Percentiles rank a stretch among this genome's conserved stretches.
Conservation (phyloP, 2,113 vertebrate species). For the Nestor notabilis region DNA sequence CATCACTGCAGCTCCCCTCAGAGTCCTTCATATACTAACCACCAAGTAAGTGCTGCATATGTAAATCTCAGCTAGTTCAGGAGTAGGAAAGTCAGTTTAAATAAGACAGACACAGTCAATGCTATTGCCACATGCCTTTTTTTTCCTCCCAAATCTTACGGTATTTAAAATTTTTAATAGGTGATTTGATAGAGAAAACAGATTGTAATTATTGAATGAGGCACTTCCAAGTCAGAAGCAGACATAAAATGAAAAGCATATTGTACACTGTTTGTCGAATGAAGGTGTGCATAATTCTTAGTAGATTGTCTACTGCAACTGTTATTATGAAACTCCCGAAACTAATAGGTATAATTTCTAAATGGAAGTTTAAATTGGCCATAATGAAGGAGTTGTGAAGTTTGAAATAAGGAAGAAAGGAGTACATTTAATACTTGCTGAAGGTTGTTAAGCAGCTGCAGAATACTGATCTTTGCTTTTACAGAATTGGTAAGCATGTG, state of each 20-base stretch:
- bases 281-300: neutral
- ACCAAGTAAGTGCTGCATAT: neutral
- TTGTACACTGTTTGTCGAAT: neutral
- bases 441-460: neutral
- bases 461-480: neutral
- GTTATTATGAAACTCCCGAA: neutral
- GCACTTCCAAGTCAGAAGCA: neutral
- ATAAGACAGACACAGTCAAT: neutral
- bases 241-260: neutral
- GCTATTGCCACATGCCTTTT: neutral
- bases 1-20: neutral
- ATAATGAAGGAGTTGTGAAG: neutral
- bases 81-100: neutral
- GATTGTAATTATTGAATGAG: neutral
- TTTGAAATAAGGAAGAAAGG: neutral
- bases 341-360: neutral
- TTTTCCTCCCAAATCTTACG: neutral
- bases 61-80: neutral
- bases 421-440: neutral
- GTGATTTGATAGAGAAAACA: neutral
- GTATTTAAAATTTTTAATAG: neutral
- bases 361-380: neutral
- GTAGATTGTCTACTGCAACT: neutral
- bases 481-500: neutral
- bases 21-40: neutral